Conservation (phyloP, 53 echinoderm and acorn worm genomes). For the Antedon mediterranea region DNA sequence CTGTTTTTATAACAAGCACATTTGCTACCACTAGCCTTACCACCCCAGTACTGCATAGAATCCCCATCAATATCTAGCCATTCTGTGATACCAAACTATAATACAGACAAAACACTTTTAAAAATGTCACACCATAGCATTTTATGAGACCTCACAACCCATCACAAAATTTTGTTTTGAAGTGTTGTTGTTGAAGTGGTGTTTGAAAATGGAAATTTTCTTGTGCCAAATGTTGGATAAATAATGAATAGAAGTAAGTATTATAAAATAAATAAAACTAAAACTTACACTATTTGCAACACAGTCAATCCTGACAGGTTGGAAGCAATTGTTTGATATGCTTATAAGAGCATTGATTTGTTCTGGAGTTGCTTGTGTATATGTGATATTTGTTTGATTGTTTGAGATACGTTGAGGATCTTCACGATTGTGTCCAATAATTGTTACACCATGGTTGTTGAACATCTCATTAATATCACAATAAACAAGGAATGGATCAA, state of each 20-base stretch:
- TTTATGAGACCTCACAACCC: no score
- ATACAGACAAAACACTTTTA: no score
- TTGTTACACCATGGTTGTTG: not conserved
- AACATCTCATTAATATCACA: slow-evolving; percentile 3
- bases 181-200: no score
- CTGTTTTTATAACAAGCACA: not conserved
- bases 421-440: not conserved
- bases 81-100: not conserved
- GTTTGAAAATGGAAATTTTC: no score
- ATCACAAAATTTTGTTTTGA: no score
- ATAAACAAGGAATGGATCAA: slow-evolving; percentile 6
- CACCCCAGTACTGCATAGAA: not conserved
- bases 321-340: not conserved
- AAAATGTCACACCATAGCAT: no score
- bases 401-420: not conserved
- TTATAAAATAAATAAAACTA: not conserved
- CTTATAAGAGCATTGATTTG: not conserved
- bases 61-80: not conserved
- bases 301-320: not conserved
- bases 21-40: not conserved
- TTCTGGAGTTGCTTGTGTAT: not conserved
- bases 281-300: not conserved
- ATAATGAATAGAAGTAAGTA: not conserved
- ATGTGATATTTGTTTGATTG: not conserved
- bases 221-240: no score